phyloP scores from a whole-genome alignment of 2,888 invertebrate genomes.

The Hartigia nigra region DNA sequence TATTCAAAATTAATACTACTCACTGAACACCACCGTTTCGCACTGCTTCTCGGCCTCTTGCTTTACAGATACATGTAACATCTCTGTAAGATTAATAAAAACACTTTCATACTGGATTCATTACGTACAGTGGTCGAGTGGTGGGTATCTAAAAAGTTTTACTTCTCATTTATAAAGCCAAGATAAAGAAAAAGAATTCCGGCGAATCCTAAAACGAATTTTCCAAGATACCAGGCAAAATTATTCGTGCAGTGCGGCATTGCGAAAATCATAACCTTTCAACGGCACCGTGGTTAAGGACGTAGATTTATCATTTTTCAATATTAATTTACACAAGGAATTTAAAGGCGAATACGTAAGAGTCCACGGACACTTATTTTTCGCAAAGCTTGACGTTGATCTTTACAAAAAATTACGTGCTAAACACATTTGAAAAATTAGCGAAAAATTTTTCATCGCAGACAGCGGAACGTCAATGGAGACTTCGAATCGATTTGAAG shows the following conservation, averaged over 20 bases:
- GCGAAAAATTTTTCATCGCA: not conserved
- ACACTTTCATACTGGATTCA: not conserved
- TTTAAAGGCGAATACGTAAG: not conserved
- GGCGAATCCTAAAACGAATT: slow-evolving; percentile 54
- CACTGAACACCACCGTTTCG: slow-evolving; percentile 30
- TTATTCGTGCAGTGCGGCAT: slow-evolving; percentile 52
- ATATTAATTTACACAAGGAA: too few species aligned
- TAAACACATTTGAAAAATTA: not conserved
- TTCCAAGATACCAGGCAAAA: slow-evolving; percentile 54
- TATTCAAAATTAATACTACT: not conserved
- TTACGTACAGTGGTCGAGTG: not conserved
- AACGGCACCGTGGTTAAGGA: not conserved
- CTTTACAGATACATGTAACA: slow-evolving; percentile 29
- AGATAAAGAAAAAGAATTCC: slow-evolving; percentile 53
- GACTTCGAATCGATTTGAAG: not conserved
- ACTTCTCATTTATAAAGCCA: slow-evolving; percentile 51
- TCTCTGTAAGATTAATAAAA: slow-evolving; percentile 11
- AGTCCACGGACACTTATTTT: not conserved
- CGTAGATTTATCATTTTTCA: not conserved
- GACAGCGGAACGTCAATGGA: not conserved
- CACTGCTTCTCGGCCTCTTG: slow-evolving; percentile 27
- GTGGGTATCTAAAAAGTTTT: slow-evolving; percentile 19
- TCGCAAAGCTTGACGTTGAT: not conserved
- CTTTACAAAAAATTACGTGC: not conserved
- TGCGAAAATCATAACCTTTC: slow-evolving; percentile 19